Evolutionary conservation across 2,888 invertebrate genomes (phyloP), one percentile per base, ranked within the genome.

Genomic region (Hydrotaea cyrtoneurina): DNA sequence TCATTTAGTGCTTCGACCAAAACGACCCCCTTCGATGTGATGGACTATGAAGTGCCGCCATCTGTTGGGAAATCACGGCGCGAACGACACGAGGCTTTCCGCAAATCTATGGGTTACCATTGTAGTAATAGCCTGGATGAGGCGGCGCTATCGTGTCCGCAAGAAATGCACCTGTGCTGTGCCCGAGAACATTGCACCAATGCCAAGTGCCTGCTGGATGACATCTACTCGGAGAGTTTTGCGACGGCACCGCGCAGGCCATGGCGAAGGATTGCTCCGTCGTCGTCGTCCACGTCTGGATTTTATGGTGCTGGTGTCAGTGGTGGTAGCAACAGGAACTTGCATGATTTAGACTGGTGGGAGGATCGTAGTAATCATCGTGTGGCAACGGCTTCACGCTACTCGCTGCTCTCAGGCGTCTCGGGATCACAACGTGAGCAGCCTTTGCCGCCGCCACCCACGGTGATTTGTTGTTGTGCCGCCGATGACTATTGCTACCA

Each of bases 11-110:
- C 91, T 86, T 88, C 86, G 39, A 87, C 88, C 4, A 92, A 92
- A 87, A 92, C 92, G 0, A 91, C 90, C 87, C 92, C 92, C n/a
- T 92, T 92, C 80, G 92, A 92, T 85, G 91, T 92, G 73, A 92
- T 92, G 77, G 92, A 92, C 88, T 92, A 92, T 77, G 91, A 92
- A 78, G 87, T 91, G 80, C 92, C 92, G 2, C 91, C 89, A 2
- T 87, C 89, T n/a, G 82, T 87, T 15, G 85, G 86, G 5, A 84
- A 89, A 23, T 88, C 89, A 31, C 88, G 92, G 1, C 90, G 91
- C 13, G 91, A 92, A 72, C 91, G 91, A 72, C 89, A 92, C 46
- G 90, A 92, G 46, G 89, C 91, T 3, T 89, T 89, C 81, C 90
- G 91, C 62, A 91, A 89, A 86, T 90, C 91, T 83, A 89, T 91